phyloP scores from a whole-genome alignment of 2,113 vertebrate genomes.

The Myanophis thanlyinensis region DNA sequence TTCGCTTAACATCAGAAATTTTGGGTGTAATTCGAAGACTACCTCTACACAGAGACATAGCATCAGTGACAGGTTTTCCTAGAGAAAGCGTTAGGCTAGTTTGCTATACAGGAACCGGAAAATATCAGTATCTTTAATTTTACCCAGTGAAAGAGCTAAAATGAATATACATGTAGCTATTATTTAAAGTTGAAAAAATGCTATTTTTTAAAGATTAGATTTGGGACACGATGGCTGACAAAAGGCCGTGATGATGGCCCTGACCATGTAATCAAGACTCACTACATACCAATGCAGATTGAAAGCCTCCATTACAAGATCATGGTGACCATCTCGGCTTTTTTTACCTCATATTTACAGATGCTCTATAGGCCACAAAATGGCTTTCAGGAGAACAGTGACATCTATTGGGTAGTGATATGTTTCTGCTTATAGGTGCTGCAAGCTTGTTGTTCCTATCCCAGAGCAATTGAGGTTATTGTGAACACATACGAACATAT shows the following conservation, averaged over 20 bases:
- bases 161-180: neutral
- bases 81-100: neutral
- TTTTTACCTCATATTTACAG: neutral
- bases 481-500: conserved; percentile 87
- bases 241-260: neutral
- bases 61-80: neutral
- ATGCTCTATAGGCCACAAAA: neutral
- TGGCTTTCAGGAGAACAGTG: neutral
- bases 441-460: conserved; percentile 81
- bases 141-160: neutral
- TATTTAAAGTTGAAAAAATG: neutral
- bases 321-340: neutral
- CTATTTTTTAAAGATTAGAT: neutral
- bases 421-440: conserved; percentile 77
- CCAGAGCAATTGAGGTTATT: conserved; percentile 83
- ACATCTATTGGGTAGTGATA: neutral
- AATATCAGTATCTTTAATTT: neutral
- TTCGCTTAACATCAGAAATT: neutral
- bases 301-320: neutral
- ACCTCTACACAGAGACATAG: neutral
- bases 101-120: neutral
- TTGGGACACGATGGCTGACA: too few relatives aligned
- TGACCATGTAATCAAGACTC: neutral
- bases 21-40: neutral
- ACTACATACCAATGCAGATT: neutral